Evolutionary conservation across 2,113 vertebrate genomes (phyloP).

Genomic region (Pseudolaguvia tuberculata): DNA sequence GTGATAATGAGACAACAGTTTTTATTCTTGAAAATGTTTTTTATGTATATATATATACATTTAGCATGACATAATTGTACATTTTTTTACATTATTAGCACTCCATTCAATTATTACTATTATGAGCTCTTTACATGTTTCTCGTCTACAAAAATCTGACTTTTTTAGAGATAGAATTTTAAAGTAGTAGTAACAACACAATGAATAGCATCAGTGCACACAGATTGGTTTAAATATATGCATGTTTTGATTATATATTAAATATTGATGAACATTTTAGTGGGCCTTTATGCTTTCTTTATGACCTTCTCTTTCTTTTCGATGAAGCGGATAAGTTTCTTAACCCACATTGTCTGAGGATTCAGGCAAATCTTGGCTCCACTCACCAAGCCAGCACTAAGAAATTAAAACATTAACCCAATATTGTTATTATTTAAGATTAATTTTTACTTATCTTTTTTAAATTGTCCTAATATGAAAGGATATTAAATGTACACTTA

Average conservation of each 20-base stretch:
- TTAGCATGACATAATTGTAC: not conserved
- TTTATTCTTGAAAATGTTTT: not conserved
- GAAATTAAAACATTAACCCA: conserved; percentile 5
- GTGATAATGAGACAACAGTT: not conserved
- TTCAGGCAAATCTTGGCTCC: conserved; percentile 67
- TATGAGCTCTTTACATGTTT: not conserved
- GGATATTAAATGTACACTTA: conserved; percentile 47
- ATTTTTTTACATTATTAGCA: not conserved
- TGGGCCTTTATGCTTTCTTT: conserved; percentile 15
- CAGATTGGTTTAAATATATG: not conserved
- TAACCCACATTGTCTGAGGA: conserved; percentile 63
- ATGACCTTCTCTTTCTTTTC: conserved; percentile 48
- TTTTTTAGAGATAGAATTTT: not conserved
- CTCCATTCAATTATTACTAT: not conserved
- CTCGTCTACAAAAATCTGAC: not conserved
- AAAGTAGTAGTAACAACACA: not conserved
- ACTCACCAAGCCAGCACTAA: conserved; percentile 60
- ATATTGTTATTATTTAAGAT: not conserved
- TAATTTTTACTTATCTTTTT: not conserved
- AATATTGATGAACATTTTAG: not conserved
- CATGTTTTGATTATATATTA: not conserved
- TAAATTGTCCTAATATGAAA: not conserved
- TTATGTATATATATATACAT: not conserved
- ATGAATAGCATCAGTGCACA: not conserved
- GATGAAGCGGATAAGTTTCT: conserved; percentile 62